Base-by-base conservation (phyloP, 2,888 invertebrate genomes). In the Tryphoninae sp. region DNA sequence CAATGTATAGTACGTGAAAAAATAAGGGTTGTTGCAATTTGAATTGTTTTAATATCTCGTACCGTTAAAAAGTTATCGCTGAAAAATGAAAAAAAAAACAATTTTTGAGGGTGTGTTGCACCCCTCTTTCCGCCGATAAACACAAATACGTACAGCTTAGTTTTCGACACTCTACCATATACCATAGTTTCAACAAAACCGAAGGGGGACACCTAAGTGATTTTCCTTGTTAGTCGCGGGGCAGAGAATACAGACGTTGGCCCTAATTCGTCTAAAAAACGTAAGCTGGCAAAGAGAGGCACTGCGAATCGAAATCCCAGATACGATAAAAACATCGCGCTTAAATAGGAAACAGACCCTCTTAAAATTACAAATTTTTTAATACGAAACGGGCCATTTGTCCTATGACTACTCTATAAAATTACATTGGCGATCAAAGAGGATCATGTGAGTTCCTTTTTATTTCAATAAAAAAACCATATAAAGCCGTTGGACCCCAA, bases 381-480 rank as follows among this genome's bases (percentile, higher is more conserved):
- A 49, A 8, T 19, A 71, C 3, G 49, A 61, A 8, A 45, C 19
- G n/a, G 16, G n/a, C 11, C 6, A 71, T 61, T 16, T 71, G 61
- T 16, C n/a, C 49, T 16, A 61, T 22, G 23, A 26, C 49, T 8
- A 40, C 61, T 11, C 1, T 62, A 73, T 33, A 0, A 33, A 51
- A 26, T 19, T 19, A 19, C 19, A 19, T 19, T 19, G 19, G 19
- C 19, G 19, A 1, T 8, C 11, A 3, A 51, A 23, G 62, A n/a
- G 49, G 23, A n/a, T n/a, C n/a, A 13, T 58, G 59, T 22, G 71
- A 59, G 7, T 53, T 45, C 0, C 26, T 71, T n/a, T 71, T 55
- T 42, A 45, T 55, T 85, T 84, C 73, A 83, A 84, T 8, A 40
- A 68, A n/a, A 55, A 68, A 7, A 55, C 19, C 55, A 0, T 40